Evolutionary conservation across 2,888 invertebrate genomes (phyloP), one percentile per base, ranked within the genome.

Genomic region (Idaea biselata): DNA sequence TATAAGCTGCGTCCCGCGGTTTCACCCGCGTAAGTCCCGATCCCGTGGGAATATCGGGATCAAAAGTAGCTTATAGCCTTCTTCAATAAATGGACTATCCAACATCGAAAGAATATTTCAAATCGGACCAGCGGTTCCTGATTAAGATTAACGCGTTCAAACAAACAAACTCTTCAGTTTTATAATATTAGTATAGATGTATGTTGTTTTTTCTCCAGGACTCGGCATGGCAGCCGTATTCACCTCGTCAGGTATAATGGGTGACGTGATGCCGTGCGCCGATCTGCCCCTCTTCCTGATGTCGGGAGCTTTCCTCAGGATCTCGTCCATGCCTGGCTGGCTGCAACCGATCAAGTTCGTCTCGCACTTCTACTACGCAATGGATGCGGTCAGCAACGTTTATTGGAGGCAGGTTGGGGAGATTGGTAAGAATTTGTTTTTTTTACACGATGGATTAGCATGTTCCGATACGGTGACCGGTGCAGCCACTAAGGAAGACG

Each of bases 361-460:
- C 31, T 93, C 93, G 0, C 91, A 93, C 64, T 93, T 93, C 78
- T 93, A 89, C 77, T 93, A 93, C 75, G 75, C 84, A 0, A 88
- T 93, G 85, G 93, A 93, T 61, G 88, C 91, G 0, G 68, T 93
- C n/a, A 92, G 93, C 68, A 93, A 93, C 65, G 81, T 93, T 32
- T 91, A 93, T 70, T 93, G 93, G 93, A 79, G 88, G 16, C 86
- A 90, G 68, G 87, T 93, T 67, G 84, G 86, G 4, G 61, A 72
- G 32, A 93, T 93, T 16, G 93, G 93, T 93, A 73, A 84, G 83
- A 16, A 55, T 55, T 17, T 53, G 53, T 53, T 55, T 55, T 0
- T 55, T 3, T 55, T 6, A 16, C 7, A 54, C 54, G 1, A 44
- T 14, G 25, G 33, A 16, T n/a, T n/a, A n/a, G n/a, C n/a, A n/a